Conservation (phyloP, 2,888 invertebrate species). For the Arge pagana region DNA sequence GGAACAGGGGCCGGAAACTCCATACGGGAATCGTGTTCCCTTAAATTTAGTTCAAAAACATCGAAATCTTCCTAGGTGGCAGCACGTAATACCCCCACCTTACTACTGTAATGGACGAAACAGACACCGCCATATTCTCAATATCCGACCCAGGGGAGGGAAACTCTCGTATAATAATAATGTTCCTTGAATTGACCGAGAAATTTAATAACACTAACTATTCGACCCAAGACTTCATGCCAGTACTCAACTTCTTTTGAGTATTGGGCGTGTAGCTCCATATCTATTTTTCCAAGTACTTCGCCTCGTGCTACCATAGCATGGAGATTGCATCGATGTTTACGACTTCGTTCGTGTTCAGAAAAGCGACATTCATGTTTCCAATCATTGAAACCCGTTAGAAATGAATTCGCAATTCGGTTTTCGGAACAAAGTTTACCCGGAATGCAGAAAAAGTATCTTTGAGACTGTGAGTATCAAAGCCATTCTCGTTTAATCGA, state of each 20-base stretch:
- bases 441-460: background rate
- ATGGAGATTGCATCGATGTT: background rate
- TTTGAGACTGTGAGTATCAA: background rate
- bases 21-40: no score
- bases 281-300: slow-evolving; percentile 5
- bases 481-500: background rate
- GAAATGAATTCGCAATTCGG: background rate
- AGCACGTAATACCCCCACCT: no score
- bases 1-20: no score
- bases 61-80: no score
- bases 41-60: no score
- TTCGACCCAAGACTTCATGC: slow-evolving; percentile 15
- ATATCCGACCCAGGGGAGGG: no score
- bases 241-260: slow-evolving; percentile 13
- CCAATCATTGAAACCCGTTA: background rate
- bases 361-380: background rate
- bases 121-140: no score
- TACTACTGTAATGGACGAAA: no score
- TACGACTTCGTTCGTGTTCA: background rate
- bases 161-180: no score
- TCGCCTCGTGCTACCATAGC: slow-evolving; percentile 7
- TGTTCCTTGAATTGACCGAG: no score
- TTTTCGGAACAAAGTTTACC: background rate
- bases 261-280: slow-evolving; percentile 8
- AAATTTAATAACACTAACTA: slow-evolving; percentile 16